Evolutionary conservation across 2,113 vertebrate genomes (phyloP).

Genomic region (Chloropsis hardwickii): DNA sequence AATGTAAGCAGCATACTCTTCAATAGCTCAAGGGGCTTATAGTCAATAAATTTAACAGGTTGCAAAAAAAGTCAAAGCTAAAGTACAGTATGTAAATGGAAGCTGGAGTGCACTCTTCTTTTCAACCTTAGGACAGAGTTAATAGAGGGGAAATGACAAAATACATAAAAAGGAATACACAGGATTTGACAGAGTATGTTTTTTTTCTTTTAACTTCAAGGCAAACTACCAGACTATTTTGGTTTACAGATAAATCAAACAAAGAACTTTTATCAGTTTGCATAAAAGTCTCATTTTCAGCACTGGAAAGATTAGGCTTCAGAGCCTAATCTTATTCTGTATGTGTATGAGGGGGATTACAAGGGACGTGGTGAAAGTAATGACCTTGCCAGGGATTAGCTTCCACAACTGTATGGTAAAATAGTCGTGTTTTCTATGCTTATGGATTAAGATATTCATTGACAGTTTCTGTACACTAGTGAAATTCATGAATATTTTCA

Average conservation of each 20-base stretch:
- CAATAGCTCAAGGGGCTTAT: slow-evolving; percentile 58
- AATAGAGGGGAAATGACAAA: slow-evolving; percentile 71
- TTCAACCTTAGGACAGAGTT: slow-evolving; percentile 63
- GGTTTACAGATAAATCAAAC: slow-evolving; percentile 47
- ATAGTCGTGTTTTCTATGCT: not conserved
- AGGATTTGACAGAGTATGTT: slow-evolving; percentile 51
- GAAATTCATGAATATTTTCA: not conserved
- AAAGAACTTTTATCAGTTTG: slow-evolving; percentile 51
- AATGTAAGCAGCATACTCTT: slow-evolving; percentile 25
- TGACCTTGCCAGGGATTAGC: slow-evolving; percentile 26
- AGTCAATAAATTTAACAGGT: slow-evolving; percentile 73
- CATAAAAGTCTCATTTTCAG: slow-evolving; percentile 46
- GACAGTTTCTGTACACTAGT: not conserved
- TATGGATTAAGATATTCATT: slow-evolving; percentile 5
- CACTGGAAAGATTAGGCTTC: slow-evolving; percentile 5
- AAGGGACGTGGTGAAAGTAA: not conserved
- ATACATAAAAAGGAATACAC: slow-evolving; percentile 40
- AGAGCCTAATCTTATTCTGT: not conserved
- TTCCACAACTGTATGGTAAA: not conserved
- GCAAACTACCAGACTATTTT: slow-evolving; percentile 58
- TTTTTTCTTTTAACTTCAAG: slow-evolving; percentile 51
- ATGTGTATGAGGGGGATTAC: not conserved
- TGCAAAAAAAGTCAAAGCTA: slow-evolving; percentile 40
- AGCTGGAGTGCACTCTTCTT: slow-evolving; percentile 41
- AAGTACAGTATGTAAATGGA: slow-evolving; percentile 64